Base-by-base conservation (phyloP, 2,797 vertebrate species). In the Sebastolobus altivelis region DNA sequence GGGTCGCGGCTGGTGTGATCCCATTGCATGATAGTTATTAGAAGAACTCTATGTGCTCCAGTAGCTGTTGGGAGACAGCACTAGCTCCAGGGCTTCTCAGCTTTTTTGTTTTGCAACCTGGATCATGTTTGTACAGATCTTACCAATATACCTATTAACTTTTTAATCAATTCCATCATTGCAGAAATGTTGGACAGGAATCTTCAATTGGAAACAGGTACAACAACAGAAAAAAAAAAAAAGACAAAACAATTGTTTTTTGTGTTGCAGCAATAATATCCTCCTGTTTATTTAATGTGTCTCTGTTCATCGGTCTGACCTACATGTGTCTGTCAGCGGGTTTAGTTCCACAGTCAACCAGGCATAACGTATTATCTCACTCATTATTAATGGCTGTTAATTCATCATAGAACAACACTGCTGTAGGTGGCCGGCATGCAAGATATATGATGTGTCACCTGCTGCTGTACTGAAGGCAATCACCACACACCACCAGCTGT, bases 371-470 rank as follows among this genome's bases (percentile, higher is more conserved):
- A 55, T 71, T 18, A 63, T 58, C 89, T 87, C 74, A 77, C 71
- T 80, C 72, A 88, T 90, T 84, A 90, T 88, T 89, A 58, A 90
- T 86, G 81, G 40, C 70, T 20, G 61, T 61, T 73, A 72, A 25
- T 79, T 77, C 52, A 85, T 75, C 77, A 76, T 58, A 70, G 8
- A 54, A 76, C 63, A 31, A 61, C 76, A 56, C 49, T 6, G 62
- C 68, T 58, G 72, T 0, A 20, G 72, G 12, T 66, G 52, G 71
- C 72, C 35, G 3, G 18, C 59, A 68, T 46, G 12, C n/a, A 61
- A 27, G 37, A 55, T 33, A 16, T 58, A 46, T 1, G 31, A 77
- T 27, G 65, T 65, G 31, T 60, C 58, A 25, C 65, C 56, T 49
- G 65, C 40, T 38, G 5, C 5, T 37, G 14, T 33, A 63, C 55